Evolutionary conservation across 1,140 invertebrate species (phyloP).

Genomic region (Formica selysi): DNA sequence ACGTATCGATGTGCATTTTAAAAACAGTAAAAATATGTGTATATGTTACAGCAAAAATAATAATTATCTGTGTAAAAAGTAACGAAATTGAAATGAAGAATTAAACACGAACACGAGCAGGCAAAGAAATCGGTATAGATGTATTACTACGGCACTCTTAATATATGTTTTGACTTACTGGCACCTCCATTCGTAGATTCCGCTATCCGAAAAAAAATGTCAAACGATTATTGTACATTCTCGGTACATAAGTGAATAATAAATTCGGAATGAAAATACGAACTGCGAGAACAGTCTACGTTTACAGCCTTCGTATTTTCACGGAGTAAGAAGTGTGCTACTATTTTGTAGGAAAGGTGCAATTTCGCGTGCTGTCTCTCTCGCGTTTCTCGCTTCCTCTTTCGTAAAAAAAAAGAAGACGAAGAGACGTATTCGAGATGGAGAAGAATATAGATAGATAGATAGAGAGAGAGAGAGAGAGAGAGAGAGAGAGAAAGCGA

Average conservation of each 20-base stretch:
- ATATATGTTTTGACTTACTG: slow-evolving; percentile 90
- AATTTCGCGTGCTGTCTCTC: slow-evolving; percentile 74
- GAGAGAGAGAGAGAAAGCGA: background rate
- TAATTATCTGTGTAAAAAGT: background rate
- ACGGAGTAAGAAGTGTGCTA: slow-evolving; percentile 73
- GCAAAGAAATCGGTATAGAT: slow-evolving; percentile 31
- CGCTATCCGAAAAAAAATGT: slow-evolving; percentile 87
- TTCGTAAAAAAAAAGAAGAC: slow-evolving; percentile 44
- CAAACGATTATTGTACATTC: slow-evolving; percentile 81
- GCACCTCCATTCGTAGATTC: slow-evolving; percentile 94
- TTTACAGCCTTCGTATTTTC: slow-evolving; percentile 77
- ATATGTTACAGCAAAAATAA: slow-evolving; percentile 1
- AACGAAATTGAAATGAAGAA: slow-evolving; percentile 21
- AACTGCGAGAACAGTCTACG: slow-evolving; percentile 59
- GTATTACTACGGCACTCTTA: slow-evolving; percentile 83
- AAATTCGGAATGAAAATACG: slow-evolving; percentile 79
- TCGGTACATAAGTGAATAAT: slow-evolving; percentile 50
- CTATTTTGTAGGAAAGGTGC: slow-evolving; percentile 74
- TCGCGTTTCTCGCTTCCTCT: slow-evolving; percentile 63
- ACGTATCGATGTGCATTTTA: background rate
- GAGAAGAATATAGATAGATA: slow-evolving; percentile 23
- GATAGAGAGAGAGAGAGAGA: too few relatives aligned
- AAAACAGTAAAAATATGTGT: background rate
- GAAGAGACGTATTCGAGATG: slow-evolving; percentile 41
- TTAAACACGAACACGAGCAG: slow-evolving; percentile 43